Base-by-base conservation (phyloP, 2,797 vertebrate species). In the Leptoclinus maculatus region DNA sequence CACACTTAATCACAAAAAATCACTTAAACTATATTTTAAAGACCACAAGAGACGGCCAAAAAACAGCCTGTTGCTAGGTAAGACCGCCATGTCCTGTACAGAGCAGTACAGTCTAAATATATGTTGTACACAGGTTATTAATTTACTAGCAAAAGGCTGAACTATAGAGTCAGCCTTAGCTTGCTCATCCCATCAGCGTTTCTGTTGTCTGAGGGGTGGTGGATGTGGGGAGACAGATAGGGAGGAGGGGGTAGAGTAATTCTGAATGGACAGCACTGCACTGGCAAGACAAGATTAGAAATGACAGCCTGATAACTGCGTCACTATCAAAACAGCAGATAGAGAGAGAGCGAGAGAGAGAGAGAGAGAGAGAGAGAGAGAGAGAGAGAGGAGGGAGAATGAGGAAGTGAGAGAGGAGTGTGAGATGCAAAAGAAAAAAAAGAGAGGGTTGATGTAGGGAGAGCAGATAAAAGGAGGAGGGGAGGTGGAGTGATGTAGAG, bases 211-310 rank as follows among this genome's bases (percentile, higher is more conserved):
- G 79, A 65, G 32, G 51, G 66, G 38, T 63, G 74, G 77, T 74
- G 63, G 72, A 79, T 71, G 60, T 68, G 73, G 84, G 70, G 76
- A 84, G 72, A 76, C 59, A 71, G 74, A 64, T 45, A 79, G 76
- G 39, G 72, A 57, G 74, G 64, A 74, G 76, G 77, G 59, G 88
- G 83, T 43, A 59, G 90, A 87, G 88, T 93, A 91, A 91, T 93
- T 93, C 84, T 93, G 91, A 94, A 93, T 92, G 91, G 90, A 90
- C 92, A 91, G 91, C 88, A 83, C 89, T 85, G 92, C 88, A 74
- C 90, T 89, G 91, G 92, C 87, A 93, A 90, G 90, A 93, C 88
- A 89, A 93, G 93, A 94, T 94, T 94, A 93, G 92, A 93, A 94
- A 92, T 94, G 94, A 94, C 94, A 93, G 90, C 59, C 89, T 89